These are phyloP conservation scores for Trichechus manatus DNA, from an alignment of 2,113 vertebrate species.

Conservation along the genomic window DNA sequence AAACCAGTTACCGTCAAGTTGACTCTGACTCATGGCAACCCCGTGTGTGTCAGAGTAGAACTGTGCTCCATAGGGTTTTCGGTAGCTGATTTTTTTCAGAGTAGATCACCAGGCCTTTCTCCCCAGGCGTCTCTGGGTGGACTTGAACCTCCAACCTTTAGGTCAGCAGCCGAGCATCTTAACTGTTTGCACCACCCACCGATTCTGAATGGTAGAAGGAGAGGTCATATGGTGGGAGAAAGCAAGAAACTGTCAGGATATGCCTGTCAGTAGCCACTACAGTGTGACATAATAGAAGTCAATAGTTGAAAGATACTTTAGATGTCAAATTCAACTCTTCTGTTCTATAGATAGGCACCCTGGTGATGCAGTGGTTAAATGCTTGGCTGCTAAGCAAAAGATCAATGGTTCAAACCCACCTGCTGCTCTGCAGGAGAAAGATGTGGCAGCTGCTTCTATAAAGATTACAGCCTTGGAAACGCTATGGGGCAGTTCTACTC, in stretches of 20 bases:
- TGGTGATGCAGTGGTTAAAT: too few species aligned
- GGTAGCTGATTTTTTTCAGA: not conserved
- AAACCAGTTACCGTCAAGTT: not conserved
- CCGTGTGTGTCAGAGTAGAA: not conserved
- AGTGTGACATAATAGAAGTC: not conserved
- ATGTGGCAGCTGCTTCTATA: too few species aligned
- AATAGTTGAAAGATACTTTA: not conserved
- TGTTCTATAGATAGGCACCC: not conserved
- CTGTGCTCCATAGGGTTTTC: not conserved
- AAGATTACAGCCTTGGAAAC: too few species aligned
- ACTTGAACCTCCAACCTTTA: not conserved
- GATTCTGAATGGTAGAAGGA: not conserved
- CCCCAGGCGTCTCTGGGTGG: not conserved
- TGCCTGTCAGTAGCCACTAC: not conserved
- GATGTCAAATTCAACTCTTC: not conserved
- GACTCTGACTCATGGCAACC: not conserved
- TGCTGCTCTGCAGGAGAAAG: too few species aligned
- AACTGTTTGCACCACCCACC: not conserved
- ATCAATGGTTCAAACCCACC: too few species aligned
- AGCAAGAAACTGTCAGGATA: not conserved
- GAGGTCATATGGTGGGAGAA: not conserved
- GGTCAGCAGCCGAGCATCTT: not conserved
- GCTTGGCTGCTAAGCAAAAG: too few species aligned
- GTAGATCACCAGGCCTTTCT: not conserved
- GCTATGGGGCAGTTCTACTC: too few species aligned